A percentile compares a stretch with the other conserved stretches of the same genome.
These are phyloP conservation scores for Drosophila kepulauana DNA, from an alignment of 1,140 invertebrate species.

Conservation along the genomic window DNA sequence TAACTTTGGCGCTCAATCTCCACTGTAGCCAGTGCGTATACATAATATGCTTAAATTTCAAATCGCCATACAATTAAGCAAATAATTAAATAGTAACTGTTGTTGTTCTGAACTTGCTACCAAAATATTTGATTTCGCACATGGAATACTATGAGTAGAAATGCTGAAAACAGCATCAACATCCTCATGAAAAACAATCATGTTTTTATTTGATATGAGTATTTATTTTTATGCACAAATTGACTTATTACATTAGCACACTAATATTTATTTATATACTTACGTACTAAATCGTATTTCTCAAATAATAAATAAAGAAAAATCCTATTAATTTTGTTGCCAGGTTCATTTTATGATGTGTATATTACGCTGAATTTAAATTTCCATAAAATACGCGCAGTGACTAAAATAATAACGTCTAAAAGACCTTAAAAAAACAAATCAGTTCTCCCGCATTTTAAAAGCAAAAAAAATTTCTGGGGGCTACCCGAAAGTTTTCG, in stretches of 20 bases:
- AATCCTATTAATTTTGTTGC: neutral
- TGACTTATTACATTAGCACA: constrained; percentile 58
- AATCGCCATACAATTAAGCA: too few species aligned
- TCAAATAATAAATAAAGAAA: constrained; percentile 9
- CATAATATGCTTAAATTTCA: neutral
- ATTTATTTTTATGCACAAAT: constrained; percentile 40
- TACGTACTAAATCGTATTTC: constrained; percentile 9
- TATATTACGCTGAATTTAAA: neutral
- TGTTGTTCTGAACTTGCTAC: constrained; percentile 4
- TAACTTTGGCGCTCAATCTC: neutral
- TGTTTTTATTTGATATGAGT: constrained; percentile 26
- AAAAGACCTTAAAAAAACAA: too few species aligned
- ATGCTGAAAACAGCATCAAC: constrained; percentile 32
- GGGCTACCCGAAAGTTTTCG: too few species aligned
- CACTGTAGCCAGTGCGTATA: neutral
- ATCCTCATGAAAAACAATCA: neutral
- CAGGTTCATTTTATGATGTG: neutral
- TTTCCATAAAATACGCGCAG: neutral
- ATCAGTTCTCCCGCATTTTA: too few species aligned
- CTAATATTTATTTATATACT: constrained; percentile 51
- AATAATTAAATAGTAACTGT: neutral
- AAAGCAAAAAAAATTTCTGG: too few species aligned
- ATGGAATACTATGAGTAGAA: constrained; percentile 34
- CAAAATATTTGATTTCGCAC: constrained; percentile 46
- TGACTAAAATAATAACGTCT: too few species aligned